These are phyloP conservation scores for Meloe dianella DNA, from an alignment of 2,888 invertebrate species.

Conservation along the genomic window DNA sequence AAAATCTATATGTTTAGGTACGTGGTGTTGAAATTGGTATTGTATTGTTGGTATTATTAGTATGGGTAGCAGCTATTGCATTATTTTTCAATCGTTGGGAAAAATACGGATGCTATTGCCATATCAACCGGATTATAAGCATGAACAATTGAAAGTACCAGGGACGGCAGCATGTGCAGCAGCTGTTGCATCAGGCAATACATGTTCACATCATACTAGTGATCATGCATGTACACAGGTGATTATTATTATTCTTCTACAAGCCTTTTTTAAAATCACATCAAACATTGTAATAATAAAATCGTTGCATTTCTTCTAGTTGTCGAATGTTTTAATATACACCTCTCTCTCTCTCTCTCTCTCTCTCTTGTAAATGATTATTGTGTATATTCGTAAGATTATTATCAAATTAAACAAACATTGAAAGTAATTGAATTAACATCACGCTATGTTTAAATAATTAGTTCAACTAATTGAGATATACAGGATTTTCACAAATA, in stretches of 20 bases:
- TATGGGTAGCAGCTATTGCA: constrained; percentile 87
- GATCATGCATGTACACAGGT: constrained; percentile 69
- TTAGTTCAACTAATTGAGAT: background rate
- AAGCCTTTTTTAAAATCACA: background rate
- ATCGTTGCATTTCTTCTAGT: background rate
- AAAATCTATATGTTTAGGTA: no score
- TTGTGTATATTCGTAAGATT: background rate
- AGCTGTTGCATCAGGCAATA: constrained; percentile 61
- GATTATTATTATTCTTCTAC: constrained; percentile 38
- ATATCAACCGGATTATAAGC: constrained; percentile 89
- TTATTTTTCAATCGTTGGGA: constrained; percentile 87
- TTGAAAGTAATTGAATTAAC: background rate
- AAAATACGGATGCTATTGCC: constrained; percentile 90
- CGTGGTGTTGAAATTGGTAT: constrained; percentile 91
- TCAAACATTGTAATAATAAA: background rate
- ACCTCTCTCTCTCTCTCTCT: background rate
- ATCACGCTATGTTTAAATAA: constrained; percentile 4
- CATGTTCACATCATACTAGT: constrained; percentile 65
- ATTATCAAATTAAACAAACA: background rate
- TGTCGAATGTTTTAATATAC: background rate
- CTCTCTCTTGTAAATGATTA: background rate
- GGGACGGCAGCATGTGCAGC: constrained; percentile 74
- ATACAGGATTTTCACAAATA: background rate
- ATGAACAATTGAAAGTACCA: constrained; percentile 81
- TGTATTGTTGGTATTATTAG: constrained; percentile 79